These are phyloP conservation scores for Vanessa cardui DNA, from an alignment of 2,888 invertebrate species.

Conservation along the genomic window DNA sequence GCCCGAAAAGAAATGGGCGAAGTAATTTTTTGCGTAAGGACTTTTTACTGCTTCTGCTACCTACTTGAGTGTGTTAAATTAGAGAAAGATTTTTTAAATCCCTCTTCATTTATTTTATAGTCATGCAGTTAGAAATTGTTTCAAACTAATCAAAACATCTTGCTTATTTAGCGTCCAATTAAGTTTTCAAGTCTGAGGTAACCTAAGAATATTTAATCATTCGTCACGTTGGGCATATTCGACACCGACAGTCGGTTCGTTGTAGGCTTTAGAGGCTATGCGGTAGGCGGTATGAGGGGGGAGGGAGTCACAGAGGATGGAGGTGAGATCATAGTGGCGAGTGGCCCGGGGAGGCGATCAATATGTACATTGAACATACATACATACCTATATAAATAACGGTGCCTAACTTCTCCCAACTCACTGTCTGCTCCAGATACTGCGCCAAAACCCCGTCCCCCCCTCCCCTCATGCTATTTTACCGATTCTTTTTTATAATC, in stretches of 20 bases:
- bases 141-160: neutral
- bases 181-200: neutral
- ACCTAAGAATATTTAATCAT: slow-evolving; percentile 17
- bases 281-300: slow-evolving; percentile 60
- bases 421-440: slow-evolving; percentile 81
- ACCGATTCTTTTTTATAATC: slow-evolving; percentile 55
- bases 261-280: slow-evolving; percentile 70
- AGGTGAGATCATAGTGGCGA: slow-evolving; percentile 83
- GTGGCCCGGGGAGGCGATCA: slow-evolving; percentile 82
- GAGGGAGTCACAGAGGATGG: slow-evolving; percentile 75
- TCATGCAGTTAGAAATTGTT: neutral
- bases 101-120: neutral
- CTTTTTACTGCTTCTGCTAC: neutral
- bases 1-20: neutral
- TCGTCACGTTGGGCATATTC: slow-evolving; percentile 41
- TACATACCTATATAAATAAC: slow-evolving; percentile 80
- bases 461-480: slow-evolving; percentile 56
- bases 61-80: neutral
- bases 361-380: slow-evolving; percentile 83
- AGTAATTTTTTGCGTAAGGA: slow-evolving; percentile 1
- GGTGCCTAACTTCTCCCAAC: slow-evolving; percentile 80
- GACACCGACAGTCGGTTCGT: slow-evolving; percentile 56
- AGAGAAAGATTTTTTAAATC: neutral
- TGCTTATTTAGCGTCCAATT: neutral
- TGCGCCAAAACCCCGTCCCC: slow-evolving; percentile 77